These are phyloP conservation scores for Coenonympha glycerion DNA, from an alignment of 2,888 invertebrate species.

Conservation along the genomic window DNA sequence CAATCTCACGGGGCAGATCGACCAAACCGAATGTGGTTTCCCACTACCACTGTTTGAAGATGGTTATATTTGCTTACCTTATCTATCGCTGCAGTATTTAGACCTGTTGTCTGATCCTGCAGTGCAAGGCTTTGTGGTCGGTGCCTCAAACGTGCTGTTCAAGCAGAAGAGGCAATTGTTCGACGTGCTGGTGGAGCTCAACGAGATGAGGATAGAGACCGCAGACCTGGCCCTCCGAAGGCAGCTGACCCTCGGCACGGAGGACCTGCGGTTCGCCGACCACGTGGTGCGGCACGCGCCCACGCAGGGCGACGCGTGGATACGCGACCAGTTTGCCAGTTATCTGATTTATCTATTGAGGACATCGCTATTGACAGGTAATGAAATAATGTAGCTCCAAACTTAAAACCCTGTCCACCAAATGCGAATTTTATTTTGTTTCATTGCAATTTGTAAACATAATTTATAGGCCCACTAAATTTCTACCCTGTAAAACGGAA, in stretches of 20 bases:
- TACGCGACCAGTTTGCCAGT: conserved; percentile 93
- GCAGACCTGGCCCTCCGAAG: conserved; percentile 86
- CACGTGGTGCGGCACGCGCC: conserved; percentile 85
- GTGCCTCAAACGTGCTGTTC: conserved; percentile 99
- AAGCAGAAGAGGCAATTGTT: conserved; percentile 94
- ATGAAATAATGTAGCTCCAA: not conserved
- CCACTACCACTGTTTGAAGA: conserved; percentile 91
- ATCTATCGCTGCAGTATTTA: conserved; percentile 94
- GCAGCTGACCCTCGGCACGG: conserved; percentile 91
- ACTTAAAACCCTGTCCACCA: too few relatives aligned
- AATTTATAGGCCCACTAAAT: too few relatives aligned
- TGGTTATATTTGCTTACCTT: conserved; percentile 96
- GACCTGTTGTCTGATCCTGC: conserved; percentile 92
- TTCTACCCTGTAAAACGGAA: too few relatives aligned
- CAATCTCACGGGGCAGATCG: conserved; percentile 80
- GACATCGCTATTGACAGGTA: conserved; percentile 84
- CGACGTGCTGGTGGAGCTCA: conserved; percentile 93
- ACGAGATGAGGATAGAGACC: conserved; percentile 89
- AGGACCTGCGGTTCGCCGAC: conserved; percentile 96
- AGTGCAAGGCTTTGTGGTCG: conserved; percentile 90
- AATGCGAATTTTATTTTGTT: too few relatives aligned
- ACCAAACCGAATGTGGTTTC: conserved; percentile 86
- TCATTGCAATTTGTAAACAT: too few relatives aligned
- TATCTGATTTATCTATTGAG: conserved; percentile 88
- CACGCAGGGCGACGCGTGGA: conserved; percentile 95